These are phyloP conservation scores for Danio choprae DNA, from an alignment of 2,797 vertebrate genomes.

Conservation along the genomic window DNA sequence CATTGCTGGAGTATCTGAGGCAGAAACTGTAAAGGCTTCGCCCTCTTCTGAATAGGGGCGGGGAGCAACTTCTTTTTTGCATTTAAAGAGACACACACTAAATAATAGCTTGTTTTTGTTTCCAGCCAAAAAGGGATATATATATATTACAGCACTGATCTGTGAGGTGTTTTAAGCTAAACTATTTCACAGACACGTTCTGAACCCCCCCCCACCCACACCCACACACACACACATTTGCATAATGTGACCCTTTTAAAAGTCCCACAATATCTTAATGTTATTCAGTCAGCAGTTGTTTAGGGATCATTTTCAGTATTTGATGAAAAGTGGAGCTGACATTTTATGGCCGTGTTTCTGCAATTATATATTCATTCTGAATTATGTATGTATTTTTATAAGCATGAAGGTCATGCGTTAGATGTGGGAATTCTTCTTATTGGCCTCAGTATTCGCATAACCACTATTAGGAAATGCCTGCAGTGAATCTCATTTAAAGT, in stretches of 20 bases:
- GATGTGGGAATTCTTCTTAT: not conserved
- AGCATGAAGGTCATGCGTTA: not conserved
- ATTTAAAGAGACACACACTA: too few relatives aligned
- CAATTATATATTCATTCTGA: not conserved
- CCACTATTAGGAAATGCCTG: not conserved
- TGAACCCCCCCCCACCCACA: too few relatives aligned
- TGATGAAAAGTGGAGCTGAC: conserved; percentile 16
- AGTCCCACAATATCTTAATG: not conserved
- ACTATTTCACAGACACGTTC: too few relatives aligned
- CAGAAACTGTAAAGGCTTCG: too few relatives aligned
- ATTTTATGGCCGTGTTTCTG: not conserved
- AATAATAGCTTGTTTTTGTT: too few relatives aligned
- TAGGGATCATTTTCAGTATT: not conserved
- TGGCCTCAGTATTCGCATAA: not conserved
- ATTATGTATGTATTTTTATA: not conserved
- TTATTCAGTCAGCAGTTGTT: not conserved
- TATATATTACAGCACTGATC: too few relatives aligned
- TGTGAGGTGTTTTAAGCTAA: too few relatives aligned
- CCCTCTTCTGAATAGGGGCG: too few relatives aligned
- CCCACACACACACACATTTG: too few relatives aligned
- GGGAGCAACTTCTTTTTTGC: too few relatives aligned
- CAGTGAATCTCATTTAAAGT: not conserved
- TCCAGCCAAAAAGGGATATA: too few relatives aligned
- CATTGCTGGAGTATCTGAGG: too few relatives aligned
- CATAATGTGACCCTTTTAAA: not conserved